Conservation (phyloP, 2,113 vertebrate genomes). For the Atherinomorus stipes region DNA sequence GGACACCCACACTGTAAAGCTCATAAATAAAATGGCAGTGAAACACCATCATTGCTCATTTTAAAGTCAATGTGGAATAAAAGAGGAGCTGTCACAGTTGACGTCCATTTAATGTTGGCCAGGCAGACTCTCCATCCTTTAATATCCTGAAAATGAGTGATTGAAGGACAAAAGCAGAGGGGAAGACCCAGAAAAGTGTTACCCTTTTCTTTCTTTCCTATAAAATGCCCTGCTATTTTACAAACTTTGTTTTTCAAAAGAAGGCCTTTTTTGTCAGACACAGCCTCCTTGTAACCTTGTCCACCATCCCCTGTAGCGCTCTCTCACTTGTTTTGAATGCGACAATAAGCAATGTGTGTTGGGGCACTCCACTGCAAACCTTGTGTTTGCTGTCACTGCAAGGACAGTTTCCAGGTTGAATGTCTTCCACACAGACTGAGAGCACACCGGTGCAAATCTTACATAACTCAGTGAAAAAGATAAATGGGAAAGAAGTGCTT, state of each 20-base stretch:
- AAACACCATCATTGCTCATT: slow-evolving; percentile 59
- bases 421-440: slow-evolving; percentile 34
- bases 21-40: slow-evolving; percentile 70
- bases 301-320: slow-evolving; percentile 76
- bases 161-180: neutral
- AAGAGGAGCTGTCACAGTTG: slow-evolving; percentile 58
- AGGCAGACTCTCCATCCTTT: slow-evolving; percentile 33
- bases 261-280: slow-evolving; percentile 32
- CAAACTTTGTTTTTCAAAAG: neutral
- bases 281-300: slow-evolving; percentile 57
- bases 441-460: slow-evolving; percentile 37
- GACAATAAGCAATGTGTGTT: slow-evolving; percentile 78
- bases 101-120: slow-evolving; percentile 32
- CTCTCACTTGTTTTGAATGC: slow-evolving; percentile 88
- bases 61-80: slow-evolving; percentile 69
- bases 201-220: neutral
- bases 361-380: slow-evolving; percentile 18
- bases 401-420: slow-evolving; percentile 53
- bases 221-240: neutral
- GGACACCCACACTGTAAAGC: too few relatives aligned
- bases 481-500: slow-evolving; percentile 52
- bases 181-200: neutral
- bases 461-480: slow-evolving; percentile 62
- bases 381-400: slow-evolving; percentile 50
- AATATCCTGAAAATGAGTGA: slow-evolving; percentile 35